Evolutionary conservation across 2,113 vertebrate genomes (phyloP), one percentile per base, ranked within the genome.

Genomic region (Prolemur simus): DNA sequence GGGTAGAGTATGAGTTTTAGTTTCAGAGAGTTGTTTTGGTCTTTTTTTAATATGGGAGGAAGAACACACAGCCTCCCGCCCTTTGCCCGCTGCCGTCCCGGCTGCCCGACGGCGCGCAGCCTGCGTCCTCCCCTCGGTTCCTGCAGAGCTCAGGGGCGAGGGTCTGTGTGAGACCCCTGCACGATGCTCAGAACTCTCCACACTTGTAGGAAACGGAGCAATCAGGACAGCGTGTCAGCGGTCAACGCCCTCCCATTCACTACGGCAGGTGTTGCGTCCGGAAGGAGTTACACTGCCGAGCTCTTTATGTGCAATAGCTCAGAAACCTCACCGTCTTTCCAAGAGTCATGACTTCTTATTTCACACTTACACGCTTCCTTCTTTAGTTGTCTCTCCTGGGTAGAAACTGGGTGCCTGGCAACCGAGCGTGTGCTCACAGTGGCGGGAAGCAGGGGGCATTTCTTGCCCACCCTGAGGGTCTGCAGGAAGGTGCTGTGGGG

Each of bases 221-320:
- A 63, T 1, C 23, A 20, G 34, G 23, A 45, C 17, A 56, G 20
- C 25, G 0, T 25, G 73, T 15, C 11, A 6, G 39, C 54, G 2
- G 47, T 23, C n/a, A 32, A 5, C 11, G 11, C 25, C 34, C 12
- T 6, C 37, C 39, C 37, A 5, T 9, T 25, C 6, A n/a, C 20
- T 3, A 6, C 9, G 34, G 42, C 54, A 42, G 20, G 15, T 17
- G 11, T 15, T 3, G 12, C 7, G 5, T 12, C 9, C 5, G 49
- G 66, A 77, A 66, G 8, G 3, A 2, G 12, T 23, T 17, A 29
- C 27, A 13, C n/a, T 42, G 27, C 76, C 34, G 18, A 52, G 58
- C 58, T 32, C 14, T 4, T 49, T 27, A 1, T 29, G 34, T 10
- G 34, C 34, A 37, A 29, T 47, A 18, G 29, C 23, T 64, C 29